phyloP scores from a whole-genome alignment of 2,797 vertebrate species.

The Moxostoma hubbsi region DNA sequence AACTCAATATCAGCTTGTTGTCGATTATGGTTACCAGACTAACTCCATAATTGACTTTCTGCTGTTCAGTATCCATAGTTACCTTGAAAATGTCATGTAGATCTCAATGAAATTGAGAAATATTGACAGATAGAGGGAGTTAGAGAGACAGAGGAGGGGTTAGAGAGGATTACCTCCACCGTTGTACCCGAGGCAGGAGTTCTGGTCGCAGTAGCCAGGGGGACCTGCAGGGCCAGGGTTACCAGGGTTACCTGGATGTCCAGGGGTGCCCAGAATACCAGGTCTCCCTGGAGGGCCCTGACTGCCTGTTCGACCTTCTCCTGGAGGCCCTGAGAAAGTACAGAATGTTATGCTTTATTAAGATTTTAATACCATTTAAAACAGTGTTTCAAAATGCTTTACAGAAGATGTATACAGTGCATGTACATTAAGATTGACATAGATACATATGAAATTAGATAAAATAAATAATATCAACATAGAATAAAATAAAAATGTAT shows the following conservation, averaged over 20 bases:
- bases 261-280: constrained; percentile 84
- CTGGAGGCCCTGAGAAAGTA: constrained; percentile 80
- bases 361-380: too few relatives aligned
- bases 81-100: neutral
- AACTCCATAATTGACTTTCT: constrained; percentile 16
- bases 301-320: constrained; percentile 91
- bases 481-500: too few relatives aligned
- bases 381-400: too few relatives aligned
- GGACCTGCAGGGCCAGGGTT: constrained; percentile 83
- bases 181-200: constrained; percentile 91
- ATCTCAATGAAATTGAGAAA: constrained; percentile 17
- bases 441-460: too few relatives aligned
- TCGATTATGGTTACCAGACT: neutral
- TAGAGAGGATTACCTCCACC: constrained; percentile 83
- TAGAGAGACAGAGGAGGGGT: too few relatives aligned
- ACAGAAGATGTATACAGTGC: too few relatives aligned
- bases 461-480: too few relatives aligned
- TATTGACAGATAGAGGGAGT: neutral
- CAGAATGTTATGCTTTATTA: too few relatives aligned
- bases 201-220: constrained; percentile 93
- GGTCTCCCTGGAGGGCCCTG: constrained; percentile 88
- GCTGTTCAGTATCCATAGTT: constrained; percentile 8
- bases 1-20: neutral
- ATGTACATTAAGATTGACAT: too few relatives aligned
- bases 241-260: constrained; percentile 85